phyloP scores from a whole-genome alignment of 2,113 vertebrate genomes.

The Syngnathus typhle region DNA sequence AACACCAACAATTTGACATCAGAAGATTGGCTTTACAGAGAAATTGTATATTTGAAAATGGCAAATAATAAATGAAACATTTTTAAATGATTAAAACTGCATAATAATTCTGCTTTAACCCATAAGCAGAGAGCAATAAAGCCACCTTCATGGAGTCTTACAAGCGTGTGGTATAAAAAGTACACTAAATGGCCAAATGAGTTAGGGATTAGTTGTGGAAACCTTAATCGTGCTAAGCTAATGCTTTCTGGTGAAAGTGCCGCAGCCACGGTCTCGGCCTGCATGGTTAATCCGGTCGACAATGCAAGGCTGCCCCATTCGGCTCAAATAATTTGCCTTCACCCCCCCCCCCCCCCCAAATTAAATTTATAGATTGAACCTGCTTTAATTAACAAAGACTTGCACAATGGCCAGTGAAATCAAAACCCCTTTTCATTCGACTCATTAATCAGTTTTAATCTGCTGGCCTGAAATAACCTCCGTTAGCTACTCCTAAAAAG shows the following conservation, averaged over 20 bases:
- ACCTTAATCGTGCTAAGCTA: constrained; percentile 61
- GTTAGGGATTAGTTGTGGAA: constrained; percentile 56
- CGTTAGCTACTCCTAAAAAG: constrained; percentile 31
- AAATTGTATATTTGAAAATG: neutral
- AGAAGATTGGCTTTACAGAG: neutral
- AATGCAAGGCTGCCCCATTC: constrained; percentile 7
- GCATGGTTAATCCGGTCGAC: constrained; percentile 15
- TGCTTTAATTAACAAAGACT: constrained; percentile 57
- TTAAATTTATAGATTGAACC: neutral
- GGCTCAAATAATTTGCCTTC: constrained; percentile 10
- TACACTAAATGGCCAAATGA: constrained; percentile 63
- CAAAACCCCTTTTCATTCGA: constrained; percentile 31
- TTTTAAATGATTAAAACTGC: neutral
- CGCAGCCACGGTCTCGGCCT: constrained; percentile 21
- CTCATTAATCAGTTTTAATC: constrained; percentile 54
- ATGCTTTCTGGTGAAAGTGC: constrained; percentile 21
- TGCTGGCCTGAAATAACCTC: constrained; percentile 31
- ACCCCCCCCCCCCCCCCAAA: neutral
- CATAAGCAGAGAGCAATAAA: constrained; percentile 34
- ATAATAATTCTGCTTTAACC: constrained; percentile 30
- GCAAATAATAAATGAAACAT: neutral
- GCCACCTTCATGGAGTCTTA: constrained; percentile 40
- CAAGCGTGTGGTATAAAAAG: constrained; percentile 53
- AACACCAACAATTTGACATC: neutral
- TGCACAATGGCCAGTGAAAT: constrained; percentile 41